phyloP scores from a whole-genome alignment of 2,113 vertebrate species.

The Oryzias celebensis region DNA sequence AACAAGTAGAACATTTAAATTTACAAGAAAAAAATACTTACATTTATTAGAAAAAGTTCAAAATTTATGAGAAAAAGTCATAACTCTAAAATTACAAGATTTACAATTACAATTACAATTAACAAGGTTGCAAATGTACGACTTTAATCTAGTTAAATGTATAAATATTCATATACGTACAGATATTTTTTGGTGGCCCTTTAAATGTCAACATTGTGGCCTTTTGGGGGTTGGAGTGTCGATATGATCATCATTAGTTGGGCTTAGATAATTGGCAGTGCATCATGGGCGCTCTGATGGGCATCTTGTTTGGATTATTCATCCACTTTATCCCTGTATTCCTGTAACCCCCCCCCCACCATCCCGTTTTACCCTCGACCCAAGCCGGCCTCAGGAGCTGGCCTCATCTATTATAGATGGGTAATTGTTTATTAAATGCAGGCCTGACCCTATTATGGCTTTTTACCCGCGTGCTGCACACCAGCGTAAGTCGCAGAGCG shows the following conservation, averaged over 20 bases:
- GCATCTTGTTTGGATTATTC: constrained; percentile 79
- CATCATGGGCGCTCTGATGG: constrained; percentile 70
- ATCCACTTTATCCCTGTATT: constrained; percentile 53
- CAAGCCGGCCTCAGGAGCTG: constrained; percentile 70
- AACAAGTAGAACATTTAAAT: too few relatives aligned
- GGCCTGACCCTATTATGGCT: constrained; percentile 80
- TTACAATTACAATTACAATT: too few relatives aligned
- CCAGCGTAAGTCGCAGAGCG: constrained; percentile 31
- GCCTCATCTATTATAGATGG: constrained; percentile 82
- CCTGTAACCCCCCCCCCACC: constrained; percentile 1
- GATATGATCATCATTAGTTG: constrained; percentile 73
- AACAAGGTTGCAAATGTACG: too few relatives aligned
- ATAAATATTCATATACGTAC: too few relatives aligned
- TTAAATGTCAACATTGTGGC: constrained; percentile 51
- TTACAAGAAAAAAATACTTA: too few relatives aligned
- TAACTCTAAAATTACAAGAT: too few relatives aligned
- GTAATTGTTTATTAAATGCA: constrained; percentile 87
- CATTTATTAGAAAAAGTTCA: too few relatives aligned
- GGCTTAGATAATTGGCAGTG: constrained; percentile 71
- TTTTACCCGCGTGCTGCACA: constrained; percentile 67
- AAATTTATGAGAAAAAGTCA: too few relatives aligned
- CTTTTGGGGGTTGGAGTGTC: constrained; percentile 31
- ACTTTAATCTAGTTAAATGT: too few relatives aligned
- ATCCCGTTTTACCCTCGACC: constrained; percentile 42
- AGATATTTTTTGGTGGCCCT: too few relatives aligned